Percentiles rank a stretch among this genome's conserved stretches.
Evolutionary conservation across 2,888 invertebrate genomes (phyloP).

Genomic region (Epinotia brunnichana): DNA sequence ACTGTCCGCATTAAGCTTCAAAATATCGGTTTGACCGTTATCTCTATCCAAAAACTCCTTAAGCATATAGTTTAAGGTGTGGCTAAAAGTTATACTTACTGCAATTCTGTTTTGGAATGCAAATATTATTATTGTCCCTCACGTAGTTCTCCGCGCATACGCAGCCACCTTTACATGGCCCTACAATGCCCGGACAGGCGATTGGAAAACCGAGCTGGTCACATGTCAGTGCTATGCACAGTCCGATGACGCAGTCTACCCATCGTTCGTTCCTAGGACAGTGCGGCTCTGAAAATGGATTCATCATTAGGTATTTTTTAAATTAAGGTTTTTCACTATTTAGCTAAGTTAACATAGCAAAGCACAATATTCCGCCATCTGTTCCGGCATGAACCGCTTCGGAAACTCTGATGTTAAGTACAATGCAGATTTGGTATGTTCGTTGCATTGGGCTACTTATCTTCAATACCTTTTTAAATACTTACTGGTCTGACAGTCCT

Average conservation of each 20-base stretch:
- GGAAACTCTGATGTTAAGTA: too few species aligned
- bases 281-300: constrained; percentile 20
- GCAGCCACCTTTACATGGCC: constrained; percentile 45
- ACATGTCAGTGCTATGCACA: constrained; percentile 24
- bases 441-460: too few species aligned
- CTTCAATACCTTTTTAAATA: not conserved
- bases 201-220: constrained; percentile 30
- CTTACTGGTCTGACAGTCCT: constrained; percentile 8
- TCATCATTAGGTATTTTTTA: not conserved
- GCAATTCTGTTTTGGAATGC: constrained; percentile 47
- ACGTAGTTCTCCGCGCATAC: constrained; percentile 48
- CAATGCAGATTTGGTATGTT: too few species aligned
- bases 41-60: not conserved
- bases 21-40: constrained; percentile 46
- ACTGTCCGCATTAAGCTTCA: not conserved
- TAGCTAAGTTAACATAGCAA: too few species aligned
- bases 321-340: too few species aligned
- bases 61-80: not conserved
- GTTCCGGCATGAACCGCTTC: too few species aligned
- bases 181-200: constrained; percentile 15
- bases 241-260: constrained; percentile 11
- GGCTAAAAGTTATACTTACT: constrained; percentile 37
- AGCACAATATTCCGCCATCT: too few species aligned
- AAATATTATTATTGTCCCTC: constrained; percentile 43
- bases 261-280: constrained; percentile 35